Conservation (phyloP, 2,888 invertebrate species). For the Blera fallax region DNA sequence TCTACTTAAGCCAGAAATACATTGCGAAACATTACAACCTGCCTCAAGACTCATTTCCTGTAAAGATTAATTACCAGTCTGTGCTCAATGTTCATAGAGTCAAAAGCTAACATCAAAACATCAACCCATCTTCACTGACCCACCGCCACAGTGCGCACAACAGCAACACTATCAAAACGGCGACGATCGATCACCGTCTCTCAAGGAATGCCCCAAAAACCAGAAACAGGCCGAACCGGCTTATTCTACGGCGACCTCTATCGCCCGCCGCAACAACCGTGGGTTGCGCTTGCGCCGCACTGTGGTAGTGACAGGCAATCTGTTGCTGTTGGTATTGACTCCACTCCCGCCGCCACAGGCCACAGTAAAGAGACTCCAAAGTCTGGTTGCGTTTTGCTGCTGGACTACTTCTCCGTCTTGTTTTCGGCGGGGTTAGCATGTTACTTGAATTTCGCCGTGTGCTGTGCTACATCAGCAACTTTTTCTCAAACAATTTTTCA, state of each 20-base stretch:
- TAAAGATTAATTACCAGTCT: constrained; percentile 38
- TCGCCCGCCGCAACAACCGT: constrained; percentile 64
- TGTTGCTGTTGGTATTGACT: constrained; percentile 3
- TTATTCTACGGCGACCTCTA: constrained; percentile 65
- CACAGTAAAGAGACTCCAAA: constrained; percentile 5
- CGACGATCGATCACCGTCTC: constrained; percentile 56
- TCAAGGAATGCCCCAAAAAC: constrained; percentile 61
- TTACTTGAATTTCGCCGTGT: constrained; percentile 50
- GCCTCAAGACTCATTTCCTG: constrained; percentile 1
- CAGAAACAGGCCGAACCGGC: constrained; percentile 68
- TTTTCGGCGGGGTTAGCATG: constrained; percentile 59
- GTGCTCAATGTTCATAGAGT: neutral
- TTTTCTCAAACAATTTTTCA: constrained; percentile 25
- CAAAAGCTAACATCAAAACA: constrained; percentile 21
- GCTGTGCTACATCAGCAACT: constrained; percentile 63
- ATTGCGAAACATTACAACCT: constrained; percentile 12
- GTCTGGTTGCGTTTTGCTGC: constrained; percentile 44
- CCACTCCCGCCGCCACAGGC: constrained; percentile 3
- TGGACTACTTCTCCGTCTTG: constrained; percentile 60
- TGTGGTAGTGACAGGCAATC: neutral
- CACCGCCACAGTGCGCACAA: constrained; percentile 45
- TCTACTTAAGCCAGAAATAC: neutral
- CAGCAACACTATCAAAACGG: constrained; percentile 5
- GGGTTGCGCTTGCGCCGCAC: constrained; percentile 28
- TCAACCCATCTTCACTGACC: constrained; percentile 39